Base-by-base conservation (phyloP, 1,140 invertebrate species). In the Oreohelix idahoensis region DNA sequence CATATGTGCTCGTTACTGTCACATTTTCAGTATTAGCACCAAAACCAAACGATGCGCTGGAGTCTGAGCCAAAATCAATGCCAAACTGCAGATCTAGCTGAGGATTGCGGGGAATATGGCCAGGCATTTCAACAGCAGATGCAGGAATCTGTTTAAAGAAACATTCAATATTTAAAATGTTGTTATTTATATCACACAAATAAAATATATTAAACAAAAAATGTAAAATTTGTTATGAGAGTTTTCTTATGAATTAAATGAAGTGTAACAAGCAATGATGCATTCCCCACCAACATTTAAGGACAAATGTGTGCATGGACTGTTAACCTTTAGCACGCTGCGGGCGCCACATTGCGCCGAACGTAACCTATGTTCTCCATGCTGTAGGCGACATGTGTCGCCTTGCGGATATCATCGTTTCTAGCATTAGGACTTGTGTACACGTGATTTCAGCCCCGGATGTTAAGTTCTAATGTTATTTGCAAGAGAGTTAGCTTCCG, bases 81-180 rank as follows among this genome's bases (percentile, higher is more conserved):
- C 97, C 97, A 93, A 99, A 98, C 93, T 98, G 97, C 74, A 98
- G 96, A 93, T 98, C 97, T 74, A 99, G 94, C 87, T 96, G 96
- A 84, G 96, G 96, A 39, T 95, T 95, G 81, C 95, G 94, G 29
- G 80, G 71, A 58, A 92, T 97, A 92, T 97, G 97, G 76, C 96
- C 97, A 69, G 95, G 97, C 97, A 99, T 99, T 92, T 98, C 97
- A 42, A 99, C 97, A 71, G 97, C 97, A 83, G 95, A 96, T 29
- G 96, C 95, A 51, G 97, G 97, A 88, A 99, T 98, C 95, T 96
- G 89, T 32, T 38, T 86, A 84, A 88, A 76, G 86, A 79, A 74
- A 58, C 29, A 81, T 49, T n/a, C n/a, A 49, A 49, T 8, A 49
- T 11, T 49, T 49, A 49, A 17, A 8, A 49, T 17, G 8, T 49